A percentile compares a stretch with the other conserved stretches of the same genome.
Evolutionary conservation across 2,113 vertebrate genomes (phyloP).

Genomic region (Notechis scutatus): DNA sequence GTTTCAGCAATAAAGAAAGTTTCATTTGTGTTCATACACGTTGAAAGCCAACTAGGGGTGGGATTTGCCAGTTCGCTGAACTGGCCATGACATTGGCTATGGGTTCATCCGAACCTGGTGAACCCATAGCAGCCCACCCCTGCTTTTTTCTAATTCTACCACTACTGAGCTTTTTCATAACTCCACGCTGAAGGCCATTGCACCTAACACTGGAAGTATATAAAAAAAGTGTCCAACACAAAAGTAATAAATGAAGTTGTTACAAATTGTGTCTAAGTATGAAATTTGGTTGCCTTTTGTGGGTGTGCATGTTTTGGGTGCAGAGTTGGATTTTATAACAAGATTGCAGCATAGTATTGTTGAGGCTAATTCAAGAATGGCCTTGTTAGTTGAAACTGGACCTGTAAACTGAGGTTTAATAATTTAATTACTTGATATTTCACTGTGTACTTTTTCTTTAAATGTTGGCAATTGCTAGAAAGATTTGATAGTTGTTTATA

Average conservation of each 20-base stretch:
- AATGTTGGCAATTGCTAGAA: constrained; percentile 26
- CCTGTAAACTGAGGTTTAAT: neutral
- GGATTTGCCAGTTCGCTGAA: no score
- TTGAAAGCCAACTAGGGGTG: neutral
- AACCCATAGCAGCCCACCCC: no score
- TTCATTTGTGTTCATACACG: neutral
- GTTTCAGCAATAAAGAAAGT: neutral
- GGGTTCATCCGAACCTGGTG: no score
- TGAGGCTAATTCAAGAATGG: neutral
- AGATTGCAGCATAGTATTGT: neutral
- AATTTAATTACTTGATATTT: neutral
- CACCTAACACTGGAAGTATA: neutral
- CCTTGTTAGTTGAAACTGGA: neutral
- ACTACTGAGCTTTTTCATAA: neutral
- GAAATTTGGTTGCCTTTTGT: neutral
- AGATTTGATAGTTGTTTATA: constrained; percentile 54
- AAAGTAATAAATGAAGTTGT: neutral
- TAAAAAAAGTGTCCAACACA: neutral
- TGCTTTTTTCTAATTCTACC: neutral
- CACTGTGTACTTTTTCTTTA: neutral
- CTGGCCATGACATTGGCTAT: no score
- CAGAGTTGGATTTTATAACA: neutral
- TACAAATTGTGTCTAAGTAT: neutral
- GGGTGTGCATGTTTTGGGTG: neutral
- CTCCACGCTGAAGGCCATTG: neutral